phyloP scores from a whole-genome alignment of 2,797 vertebrate species.

The Gouania willdenowi region DNA sequence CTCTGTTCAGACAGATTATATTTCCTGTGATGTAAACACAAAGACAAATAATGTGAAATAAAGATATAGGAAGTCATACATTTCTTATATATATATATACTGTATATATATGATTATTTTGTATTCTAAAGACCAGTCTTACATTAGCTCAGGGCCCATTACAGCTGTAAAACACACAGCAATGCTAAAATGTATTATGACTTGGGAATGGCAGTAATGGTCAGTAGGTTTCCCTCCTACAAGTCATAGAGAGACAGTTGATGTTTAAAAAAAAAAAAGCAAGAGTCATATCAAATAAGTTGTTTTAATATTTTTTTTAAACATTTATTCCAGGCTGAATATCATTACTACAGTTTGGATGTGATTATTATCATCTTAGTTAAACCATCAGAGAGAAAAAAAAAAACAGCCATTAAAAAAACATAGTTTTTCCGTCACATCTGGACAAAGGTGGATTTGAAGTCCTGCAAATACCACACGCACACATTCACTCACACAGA shows the following conservation, averaged over 20 bases:
- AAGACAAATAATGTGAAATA: too few species aligned
- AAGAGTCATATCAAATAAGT: constrained; percentile 45
- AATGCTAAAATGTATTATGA: too few species aligned
- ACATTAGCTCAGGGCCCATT: too few species aligned
- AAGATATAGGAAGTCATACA: too few species aligned
- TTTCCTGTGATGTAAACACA: too few species aligned
- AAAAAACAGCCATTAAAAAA: constrained; percentile 77
- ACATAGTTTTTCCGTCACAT: constrained; percentile 55
- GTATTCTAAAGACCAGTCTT: too few species aligned
- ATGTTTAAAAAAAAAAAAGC: background rate
- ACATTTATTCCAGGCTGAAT: constrained; percentile 96
- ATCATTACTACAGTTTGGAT: constrained; percentile 89
- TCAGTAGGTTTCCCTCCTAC: too few species aligned
- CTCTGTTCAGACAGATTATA: too few species aligned
- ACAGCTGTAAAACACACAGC: too few species aligned
- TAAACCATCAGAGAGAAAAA: constrained; percentile 81
- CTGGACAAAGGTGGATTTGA: constrained; percentile 53
- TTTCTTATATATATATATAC: too few species aligned
- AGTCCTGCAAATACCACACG: constrained; percentile 32
- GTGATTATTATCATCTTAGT: constrained; percentile 88
- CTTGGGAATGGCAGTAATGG: too few species aligned
- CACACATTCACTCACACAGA: background rate
- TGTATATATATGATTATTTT: too few species aligned
- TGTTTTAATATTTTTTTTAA: constrained; percentile 77
- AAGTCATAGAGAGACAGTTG: background rate